phyloP scores from a whole-genome alignment of 2,888 invertebrate genomes.

The Catocala sponsa region DNA sequence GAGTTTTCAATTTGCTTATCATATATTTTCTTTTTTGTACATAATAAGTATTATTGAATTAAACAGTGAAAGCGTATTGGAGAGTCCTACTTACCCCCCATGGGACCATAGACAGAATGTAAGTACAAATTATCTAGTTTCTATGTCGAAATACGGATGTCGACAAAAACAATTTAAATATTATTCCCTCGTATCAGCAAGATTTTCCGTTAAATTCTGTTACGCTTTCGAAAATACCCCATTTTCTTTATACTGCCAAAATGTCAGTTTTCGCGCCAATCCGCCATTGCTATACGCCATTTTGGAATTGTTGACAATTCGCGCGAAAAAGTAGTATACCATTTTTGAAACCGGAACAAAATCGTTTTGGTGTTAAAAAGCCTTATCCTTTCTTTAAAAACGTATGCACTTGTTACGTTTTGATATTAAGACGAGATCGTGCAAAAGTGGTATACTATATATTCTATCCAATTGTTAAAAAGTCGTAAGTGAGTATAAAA shows the following conservation, averaged over 20 bases:
- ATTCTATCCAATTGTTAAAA: slow-evolving; percentile 47
- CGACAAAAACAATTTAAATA: slow-evolving; percentile 48
- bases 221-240: slow-evolving; percentile 60
- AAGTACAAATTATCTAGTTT: neutral
- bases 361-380: slow-evolving; percentile 51
- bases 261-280: slow-evolving; percentile 18
- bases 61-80: too few relatives aligned
- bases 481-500: slow-evolving; percentile 48
- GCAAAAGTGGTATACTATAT: slow-evolving; percentile 81
- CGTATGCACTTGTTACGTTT: slow-evolving; percentile 58
- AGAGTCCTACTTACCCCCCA: too few relatives aligned
- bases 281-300: slow-evolving; percentile 49
- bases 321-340: slow-evolving; percentile 67
- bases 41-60: too few relatives aligned
- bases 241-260: slow-evolving; percentile 26
- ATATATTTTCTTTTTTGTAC: too few relatives aligned
- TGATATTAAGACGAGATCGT: slow-evolving; percentile 23
- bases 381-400: slow-evolving; percentile 57
- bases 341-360: slow-evolving; percentile 70
- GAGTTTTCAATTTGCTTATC: too few relatives aligned
- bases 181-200: slow-evolving; percentile 63
- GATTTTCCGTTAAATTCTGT: slow-evolving; percentile 47
- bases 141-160: slow-evolving; percentile 22
- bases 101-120: too few relatives aligned
- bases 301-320: slow-evolving; percentile 36